Conservation (phyloP, 2,797 vertebrate genomes). For the Eulemur mongoz region DNA sequence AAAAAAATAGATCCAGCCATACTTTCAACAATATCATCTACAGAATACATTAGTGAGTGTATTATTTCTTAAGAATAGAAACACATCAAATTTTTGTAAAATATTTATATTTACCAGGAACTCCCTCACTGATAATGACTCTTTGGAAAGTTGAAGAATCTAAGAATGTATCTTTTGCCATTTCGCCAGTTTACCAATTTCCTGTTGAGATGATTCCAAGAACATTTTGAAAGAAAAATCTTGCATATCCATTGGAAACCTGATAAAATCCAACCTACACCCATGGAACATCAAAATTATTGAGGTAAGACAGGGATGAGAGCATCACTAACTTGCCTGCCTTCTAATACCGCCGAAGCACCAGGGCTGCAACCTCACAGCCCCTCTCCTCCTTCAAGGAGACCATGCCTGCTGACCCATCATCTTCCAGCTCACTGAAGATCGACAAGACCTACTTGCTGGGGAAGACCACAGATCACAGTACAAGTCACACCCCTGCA, state of each 20-base stretch:
- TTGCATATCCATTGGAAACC: background rate
- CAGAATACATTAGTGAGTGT: background rate
- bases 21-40: background rate
- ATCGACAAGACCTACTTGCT: background rate
- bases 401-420: accelerated
- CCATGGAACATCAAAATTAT: background rate
- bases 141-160: background rate
- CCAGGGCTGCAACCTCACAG: background rate
- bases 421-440: background rate
- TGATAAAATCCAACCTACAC: background rate
- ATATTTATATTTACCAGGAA: background rate
- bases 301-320: background rate
- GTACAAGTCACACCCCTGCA: background rate
- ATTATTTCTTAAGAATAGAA: background rate
- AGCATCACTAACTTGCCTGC: background rate
- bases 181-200: background rate
- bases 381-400: background rate
- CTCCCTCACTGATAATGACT: background rate
- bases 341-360: background rate
- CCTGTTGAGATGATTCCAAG: background rate
- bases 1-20: background rate
- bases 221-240: background rate
- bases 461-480: background rate
- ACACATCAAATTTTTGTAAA: background rate
- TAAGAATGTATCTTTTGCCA: background rate